phyloP scores from a whole-genome alignment of 2,888 invertebrate genomes.

The Zootermopsis nevadensis region DNA sequence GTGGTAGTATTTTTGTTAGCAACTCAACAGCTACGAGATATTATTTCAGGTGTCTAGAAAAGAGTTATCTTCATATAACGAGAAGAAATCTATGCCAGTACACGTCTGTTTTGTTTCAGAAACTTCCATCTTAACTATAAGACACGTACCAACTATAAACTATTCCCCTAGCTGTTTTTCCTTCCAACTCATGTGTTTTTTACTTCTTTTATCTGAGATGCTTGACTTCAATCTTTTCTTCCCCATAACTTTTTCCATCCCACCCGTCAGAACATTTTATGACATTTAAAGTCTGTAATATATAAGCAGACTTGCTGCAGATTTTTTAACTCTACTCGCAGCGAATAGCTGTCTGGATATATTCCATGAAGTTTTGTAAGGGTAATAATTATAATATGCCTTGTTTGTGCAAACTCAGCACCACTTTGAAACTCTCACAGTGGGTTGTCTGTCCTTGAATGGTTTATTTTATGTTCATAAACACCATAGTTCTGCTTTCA shows the following conservation, averaged over 20 bases:
- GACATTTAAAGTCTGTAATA: background rate
- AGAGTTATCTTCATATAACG: background rate
- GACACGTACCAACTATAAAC: constrained; percentile 16
- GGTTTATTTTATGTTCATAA: no score
- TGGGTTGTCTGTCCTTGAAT: no score
- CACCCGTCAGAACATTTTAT: background rate
- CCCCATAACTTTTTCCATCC: background rate
- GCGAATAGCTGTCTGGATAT: no score
- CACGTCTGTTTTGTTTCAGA: background rate
- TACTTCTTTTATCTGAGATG: constrained; percentile 2
- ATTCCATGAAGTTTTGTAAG: no score
- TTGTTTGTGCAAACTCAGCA: no score
- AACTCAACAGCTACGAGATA: background rate
- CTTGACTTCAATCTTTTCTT: background rate
- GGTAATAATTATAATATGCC: no score
- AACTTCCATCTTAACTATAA: constrained; percentile 7
- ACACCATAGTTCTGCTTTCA: no score
- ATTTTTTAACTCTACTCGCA: no score
- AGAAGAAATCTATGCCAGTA: background rate
- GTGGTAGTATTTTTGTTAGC: constrained; percentile 6
- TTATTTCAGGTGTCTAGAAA: background rate
- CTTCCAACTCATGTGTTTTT: background rate
- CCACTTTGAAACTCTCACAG: no score
- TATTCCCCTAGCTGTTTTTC: constrained; percentile 10
- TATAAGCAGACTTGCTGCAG: no score